Conservation (phyloP, 2,797 vertebrate species). For the Myotis vivesi region DNA sequence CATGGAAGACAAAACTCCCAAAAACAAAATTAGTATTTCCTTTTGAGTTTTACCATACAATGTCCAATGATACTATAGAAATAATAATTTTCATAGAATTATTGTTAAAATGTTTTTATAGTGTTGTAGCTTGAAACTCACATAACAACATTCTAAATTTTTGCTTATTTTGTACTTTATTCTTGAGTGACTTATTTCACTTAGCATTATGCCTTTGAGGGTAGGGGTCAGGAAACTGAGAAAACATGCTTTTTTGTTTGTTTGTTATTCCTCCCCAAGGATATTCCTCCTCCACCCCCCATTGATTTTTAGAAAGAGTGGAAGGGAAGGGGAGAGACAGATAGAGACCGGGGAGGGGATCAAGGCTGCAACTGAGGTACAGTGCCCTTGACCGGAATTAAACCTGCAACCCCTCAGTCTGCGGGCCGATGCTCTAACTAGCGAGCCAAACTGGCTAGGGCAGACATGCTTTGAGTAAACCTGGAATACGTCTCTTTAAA, state of each 20-base stretch:
- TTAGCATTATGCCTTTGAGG: background rate
- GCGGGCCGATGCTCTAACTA: too few species aligned
- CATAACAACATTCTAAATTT: background rate
- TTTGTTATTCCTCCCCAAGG: too few species aligned
- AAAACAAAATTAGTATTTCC: background rate
- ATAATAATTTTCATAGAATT: background rate
- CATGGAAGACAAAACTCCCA: background rate
- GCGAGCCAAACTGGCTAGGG: too few species aligned
- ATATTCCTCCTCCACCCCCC: too few species aligned
- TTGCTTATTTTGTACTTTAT: slow-evolving; percentile 14
- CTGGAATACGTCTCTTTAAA: background rate
- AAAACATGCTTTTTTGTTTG: background rate
- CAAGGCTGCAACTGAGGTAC: too few species aligned
- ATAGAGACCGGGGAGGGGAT: too few species aligned
- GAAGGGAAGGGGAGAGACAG: too few species aligned
- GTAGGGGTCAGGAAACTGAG: background rate
- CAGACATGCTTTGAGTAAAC: background rate
- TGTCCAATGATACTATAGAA: background rate
- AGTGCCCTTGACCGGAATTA: too few species aligned
- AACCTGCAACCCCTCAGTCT: too few species aligned
- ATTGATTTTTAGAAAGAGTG: too few species aligned
- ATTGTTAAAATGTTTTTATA: background rate
- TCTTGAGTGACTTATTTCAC: background rate
- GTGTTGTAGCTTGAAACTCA: background rate
- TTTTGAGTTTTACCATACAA: background rate